Base-by-base conservation (phyloP, 2,113 vertebrate species). In the Aphelocoma coerulescens region DNA sequence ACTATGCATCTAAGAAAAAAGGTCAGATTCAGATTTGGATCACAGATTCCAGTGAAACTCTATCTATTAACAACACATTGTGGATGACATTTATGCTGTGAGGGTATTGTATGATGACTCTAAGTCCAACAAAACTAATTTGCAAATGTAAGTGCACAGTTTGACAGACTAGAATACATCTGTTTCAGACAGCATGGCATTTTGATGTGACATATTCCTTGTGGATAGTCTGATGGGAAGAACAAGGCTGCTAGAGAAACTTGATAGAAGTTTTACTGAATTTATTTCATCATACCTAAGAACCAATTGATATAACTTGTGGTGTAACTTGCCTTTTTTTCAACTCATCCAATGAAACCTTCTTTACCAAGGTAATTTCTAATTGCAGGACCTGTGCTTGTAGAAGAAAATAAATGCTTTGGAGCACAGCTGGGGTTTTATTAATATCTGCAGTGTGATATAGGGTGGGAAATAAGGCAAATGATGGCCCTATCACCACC, bases 281-380 rank as follows among this genome's bases (percentile, higher is more conserved):
- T 95, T 57, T 96, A 95, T 96, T 93, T 77, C 10, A 61, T 85
- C n/a, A 77, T 69, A 55, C n/a, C 54, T 85, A 76, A 65, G 58
- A 69, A 88, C 79, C 44, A 88, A n/a, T 51, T 73, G 49, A 35
- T 72, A 78, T 33, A 79, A 82, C 28, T 85, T 8, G 2, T 71
- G 80, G 11, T 30, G 18, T 51, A 90, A 88, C 88, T 88, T 91
- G 55, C 49, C 24, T 88, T 77, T 85, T 43, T 92, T 90, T 48
- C 12, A 28, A 30, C 43, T 59, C 48, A 77, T 88, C 24, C 58
- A 18, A 33, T 39, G 21, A 87, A 89, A 51, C 5, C 15, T 55
- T 59, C 57, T 62, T 88, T 76, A 76, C 16, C 8, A 63, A n/a
- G 54, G 44, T 89, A 4, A 18, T 79, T 93, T 88, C 59, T 93